These are phyloP conservation scores for Acrocephalus scirpaceus DNA, from an alignment of 2,797 vertebrate species.

Conservation along the genomic window DNA sequence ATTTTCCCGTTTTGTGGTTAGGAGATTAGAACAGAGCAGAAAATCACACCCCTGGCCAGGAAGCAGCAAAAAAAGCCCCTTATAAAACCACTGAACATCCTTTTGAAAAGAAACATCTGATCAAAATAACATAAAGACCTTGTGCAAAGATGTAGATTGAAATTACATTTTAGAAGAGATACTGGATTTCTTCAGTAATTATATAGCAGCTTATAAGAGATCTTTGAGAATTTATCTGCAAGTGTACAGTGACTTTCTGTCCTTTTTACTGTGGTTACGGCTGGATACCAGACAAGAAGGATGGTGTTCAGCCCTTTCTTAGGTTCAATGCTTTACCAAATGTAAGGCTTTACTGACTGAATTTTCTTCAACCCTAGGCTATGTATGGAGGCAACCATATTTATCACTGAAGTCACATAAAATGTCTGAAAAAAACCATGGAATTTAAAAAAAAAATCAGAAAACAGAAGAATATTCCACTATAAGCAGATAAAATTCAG, in stretches of 20 bases:
- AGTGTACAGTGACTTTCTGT: not conserved
- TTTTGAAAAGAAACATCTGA: not conserved
- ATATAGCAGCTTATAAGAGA: not conserved
- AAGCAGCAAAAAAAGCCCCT: not conserved
- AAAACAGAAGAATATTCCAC: not conserved
- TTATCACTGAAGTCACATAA: not conserved
- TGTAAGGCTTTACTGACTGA: not conserved
- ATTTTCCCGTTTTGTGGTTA: not conserved
- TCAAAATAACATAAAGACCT: not conserved
- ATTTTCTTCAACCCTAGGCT: not conserved
- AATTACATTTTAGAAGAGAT: not conserved
- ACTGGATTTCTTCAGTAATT: not conserved
- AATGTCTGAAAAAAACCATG: not conserved
- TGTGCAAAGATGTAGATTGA: not conserved
- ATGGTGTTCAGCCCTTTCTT: not conserved
- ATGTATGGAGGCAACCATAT: not conserved
- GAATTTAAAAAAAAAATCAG: not conserved
- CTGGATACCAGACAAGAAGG: not conserved
- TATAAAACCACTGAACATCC: not conserved
- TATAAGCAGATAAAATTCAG: not conserved
- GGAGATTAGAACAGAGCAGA: not conserved
- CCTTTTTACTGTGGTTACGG: not conserved
- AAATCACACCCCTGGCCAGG: not conserved
- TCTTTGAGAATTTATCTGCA: not conserved
- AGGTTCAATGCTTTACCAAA: not conserved